Evolutionary conservation across 2,113 vertebrate species (phyloP).

Genomic region (Phalacrocorax brasilianus): DNA sequence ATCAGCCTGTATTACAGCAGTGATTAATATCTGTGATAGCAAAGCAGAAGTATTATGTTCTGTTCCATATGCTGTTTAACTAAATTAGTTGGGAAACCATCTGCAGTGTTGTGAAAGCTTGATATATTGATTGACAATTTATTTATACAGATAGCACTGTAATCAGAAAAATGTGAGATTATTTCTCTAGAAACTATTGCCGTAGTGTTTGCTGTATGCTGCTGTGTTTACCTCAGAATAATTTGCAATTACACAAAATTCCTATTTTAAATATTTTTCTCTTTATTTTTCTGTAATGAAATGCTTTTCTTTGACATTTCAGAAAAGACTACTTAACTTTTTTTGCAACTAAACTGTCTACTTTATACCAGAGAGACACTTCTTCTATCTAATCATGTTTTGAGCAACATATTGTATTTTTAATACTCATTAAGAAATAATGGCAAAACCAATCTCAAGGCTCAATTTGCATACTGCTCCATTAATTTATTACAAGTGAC

Average conservation of each 20-base stretch:
- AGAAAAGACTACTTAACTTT: neutral
- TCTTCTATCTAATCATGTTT: neutral
- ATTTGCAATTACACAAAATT: neutral
- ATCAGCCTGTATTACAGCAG: neutral
- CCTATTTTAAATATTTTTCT: neutral
- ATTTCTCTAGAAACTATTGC: neutral
- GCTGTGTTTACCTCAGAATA: neutral
- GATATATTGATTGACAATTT: neutral
- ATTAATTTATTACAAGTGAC: neutral
- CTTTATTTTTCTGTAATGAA: neutral
- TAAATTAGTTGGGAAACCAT: neutral
- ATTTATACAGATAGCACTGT: neutral
- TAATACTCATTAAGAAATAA: neutral
- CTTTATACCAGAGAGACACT: neutral
- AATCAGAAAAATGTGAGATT: neutral
- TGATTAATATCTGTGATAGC: neutral
- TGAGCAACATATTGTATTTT: neutral
- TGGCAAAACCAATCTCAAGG: neutral
- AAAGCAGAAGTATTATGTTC: neutral
- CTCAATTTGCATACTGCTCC: neutral
- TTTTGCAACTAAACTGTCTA: neutral
- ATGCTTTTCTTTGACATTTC: neutral
- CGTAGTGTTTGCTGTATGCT: neutral
- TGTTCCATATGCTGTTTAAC: neutral
- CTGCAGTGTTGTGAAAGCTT: neutral